Evolutionary conservation across 2,113 vertebrate genomes (phyloP).

Genomic region (Psammodynastes pulverulentus): DNA sequence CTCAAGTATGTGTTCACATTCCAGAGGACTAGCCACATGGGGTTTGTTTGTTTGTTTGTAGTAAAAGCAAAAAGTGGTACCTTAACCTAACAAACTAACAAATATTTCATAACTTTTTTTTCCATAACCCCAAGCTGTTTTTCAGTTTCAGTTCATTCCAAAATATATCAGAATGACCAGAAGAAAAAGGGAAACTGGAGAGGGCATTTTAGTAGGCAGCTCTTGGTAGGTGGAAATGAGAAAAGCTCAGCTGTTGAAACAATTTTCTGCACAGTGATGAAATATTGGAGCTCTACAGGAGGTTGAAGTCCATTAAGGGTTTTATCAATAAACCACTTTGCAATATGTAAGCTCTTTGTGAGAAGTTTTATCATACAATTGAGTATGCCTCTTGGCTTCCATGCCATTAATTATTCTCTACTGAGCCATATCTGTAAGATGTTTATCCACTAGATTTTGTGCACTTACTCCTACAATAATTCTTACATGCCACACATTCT

Average conservation of each 20-base stretch:
- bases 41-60: not conserved
- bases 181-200: not conserved
- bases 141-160: not conserved
- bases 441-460: not conserved
- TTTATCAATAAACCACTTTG: conserved; percentile 6
- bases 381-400: not conserved
- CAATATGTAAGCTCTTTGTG: not conserved
- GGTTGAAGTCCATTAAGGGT: not conserved
- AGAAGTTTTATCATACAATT: not conserved
- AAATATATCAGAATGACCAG: not conserved
- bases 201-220: not conserved
- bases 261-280: not conserved
- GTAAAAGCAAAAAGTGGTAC: not conserved
- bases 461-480: not conserved
- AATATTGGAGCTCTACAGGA: not conserved
- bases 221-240: not conserved
- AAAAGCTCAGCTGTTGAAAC: not conserved
- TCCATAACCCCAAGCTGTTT: too few species aligned
- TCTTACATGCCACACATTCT: not conserved
- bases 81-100: not conserved
- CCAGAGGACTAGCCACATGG: not conserved
- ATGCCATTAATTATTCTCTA: not conserved
- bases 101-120: not conserved
- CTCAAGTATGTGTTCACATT: not conserved
- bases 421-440: not conserved